phyloP scores from a whole-genome alignment of 2,888 invertebrate genomes.

The Cheilosia grossa region DNA sequence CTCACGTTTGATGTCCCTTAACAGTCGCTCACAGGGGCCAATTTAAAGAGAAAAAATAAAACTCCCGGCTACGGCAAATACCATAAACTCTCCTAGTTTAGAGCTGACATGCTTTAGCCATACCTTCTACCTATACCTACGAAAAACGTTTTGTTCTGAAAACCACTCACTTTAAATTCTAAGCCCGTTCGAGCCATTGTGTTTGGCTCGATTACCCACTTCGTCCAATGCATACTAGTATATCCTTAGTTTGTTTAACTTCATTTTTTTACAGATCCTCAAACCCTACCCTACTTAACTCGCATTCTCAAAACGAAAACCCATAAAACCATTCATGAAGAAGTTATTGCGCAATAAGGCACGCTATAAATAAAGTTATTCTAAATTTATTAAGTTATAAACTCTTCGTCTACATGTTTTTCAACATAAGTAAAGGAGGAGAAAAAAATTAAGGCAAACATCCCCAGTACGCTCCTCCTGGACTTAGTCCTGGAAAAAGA shows the following conservation, averaged over 20 bases:
- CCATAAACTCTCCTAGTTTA: slow-evolving; percentile 26
- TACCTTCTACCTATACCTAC: neutral
- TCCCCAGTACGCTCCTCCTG: neutral
- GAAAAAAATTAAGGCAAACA: slow-evolving; percentile 12
- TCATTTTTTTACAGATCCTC: slow-evolving; percentile 19
- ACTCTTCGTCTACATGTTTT: slow-evolving; percentile 51
- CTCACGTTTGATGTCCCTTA: slow-evolving; percentile 9
- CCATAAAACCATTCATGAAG: slow-evolving; percentile 69
- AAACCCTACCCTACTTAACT: neutral
- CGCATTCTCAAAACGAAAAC: slow-evolving; percentile 40
- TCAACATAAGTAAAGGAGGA: slow-evolving; percentile 26
- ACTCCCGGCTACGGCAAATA: slow-evolving; percentile 23
- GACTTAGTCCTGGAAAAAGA: slow-evolving; percentile 18
- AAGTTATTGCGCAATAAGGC: slow-evolving; percentile 73
- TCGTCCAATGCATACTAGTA: slow-evolving; percentile 1
- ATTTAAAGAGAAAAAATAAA: slow-evolving; percentile 24
- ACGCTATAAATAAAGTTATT: slow-evolving; percentile 73
- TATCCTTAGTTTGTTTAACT: slow-evolving; percentile 30
- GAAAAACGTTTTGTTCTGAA: neutral
- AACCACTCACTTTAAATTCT: slow-evolving; percentile 47
- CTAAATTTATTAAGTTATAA: slow-evolving; percentile 74
- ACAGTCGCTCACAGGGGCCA: slow-evolving; percentile 29
- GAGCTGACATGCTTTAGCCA: slow-evolving; percentile 14
- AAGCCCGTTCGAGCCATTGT: slow-evolving; percentile 18
- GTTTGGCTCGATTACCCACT: slow-evolving; percentile 16